Percentiles rank a stretch among this genome's conserved stretches.
Evolutionary conservation across 2,797 vertebrate species (phyloP).

Genomic region (Lagorchestes hirsutus): DNA sequence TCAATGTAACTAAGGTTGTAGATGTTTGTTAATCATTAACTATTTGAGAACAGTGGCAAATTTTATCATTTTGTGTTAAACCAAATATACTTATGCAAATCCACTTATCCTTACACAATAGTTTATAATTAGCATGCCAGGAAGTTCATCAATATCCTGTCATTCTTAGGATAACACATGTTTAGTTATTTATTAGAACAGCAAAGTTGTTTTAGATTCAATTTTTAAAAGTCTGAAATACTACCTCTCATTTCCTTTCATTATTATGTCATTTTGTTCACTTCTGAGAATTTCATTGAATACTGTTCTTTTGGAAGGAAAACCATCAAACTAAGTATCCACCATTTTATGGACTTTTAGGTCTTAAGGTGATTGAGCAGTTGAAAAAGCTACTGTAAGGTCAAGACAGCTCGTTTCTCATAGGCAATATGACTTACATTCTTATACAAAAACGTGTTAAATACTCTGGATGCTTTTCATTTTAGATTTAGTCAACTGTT

Average conservation of each 20-base stretch:
- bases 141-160: not conserved
- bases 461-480: not conserved
- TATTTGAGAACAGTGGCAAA: slow-evolving; percentile 30
- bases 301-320: slow-evolving; percentile 16
- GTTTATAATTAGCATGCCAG: slow-evolving; percentile 13
- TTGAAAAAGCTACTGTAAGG: slow-evolving; percentile 4
- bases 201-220: slow-evolving; percentile 10
- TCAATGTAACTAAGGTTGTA: slow-evolving; percentile 41
- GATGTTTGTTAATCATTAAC: slow-evolving; percentile 44
- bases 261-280: not conserved
- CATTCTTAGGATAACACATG: not conserved
- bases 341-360: not conserved
- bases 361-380: slow-evolving; percentile 23
- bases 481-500: not conserved
- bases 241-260: not conserved
- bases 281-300: not conserved
- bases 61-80: slow-evolving; percentile 56
- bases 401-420: slow-evolving; percentile 41
- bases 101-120: not conserved
- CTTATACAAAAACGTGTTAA: slow-evolving; percentile 10
- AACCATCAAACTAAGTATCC: slow-evolving; percentile 24
- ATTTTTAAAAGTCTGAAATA: not conserved
- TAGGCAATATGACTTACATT: not conserved
- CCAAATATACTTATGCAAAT: not conserved
- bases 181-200: slow-evolving; percentile 30